Base-by-base conservation (phyloP, 2,797 vertebrate genomes). In the Odontamblyopus lacepedii region DNA sequence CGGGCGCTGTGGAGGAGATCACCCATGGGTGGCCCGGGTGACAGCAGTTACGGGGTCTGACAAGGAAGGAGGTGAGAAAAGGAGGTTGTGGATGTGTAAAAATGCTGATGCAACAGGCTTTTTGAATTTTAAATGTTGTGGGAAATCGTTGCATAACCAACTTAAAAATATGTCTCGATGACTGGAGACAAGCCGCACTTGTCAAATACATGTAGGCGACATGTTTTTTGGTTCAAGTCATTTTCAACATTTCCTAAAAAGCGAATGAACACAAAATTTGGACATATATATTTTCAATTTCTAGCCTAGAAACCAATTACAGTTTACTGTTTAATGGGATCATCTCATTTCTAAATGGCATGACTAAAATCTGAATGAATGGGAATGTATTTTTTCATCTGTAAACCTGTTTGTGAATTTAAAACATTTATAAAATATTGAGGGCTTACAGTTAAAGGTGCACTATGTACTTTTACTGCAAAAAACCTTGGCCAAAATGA, bases 21-120 rank as follows among this genome's bases (percentile, higher is more conserved):
- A 77, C 79, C 79, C 83, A 89, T 79, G 86, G 86, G 85, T 84
- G 83, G 81, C 73, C 74, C 4, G 72, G 65, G 65, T 79, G 81
- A 80, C 78, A 74, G 69, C 8, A 69, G 64, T 76, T 75, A 86
- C 75, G 65, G 50, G 79, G 3, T 16, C 15, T 48, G 76, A 82
- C 66, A 78, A 71, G 80, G 76, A 86, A 74, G 78, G 61, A 72
- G 57, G 70, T 48, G 67, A 73, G 63, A 66, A 71, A 26, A 60
- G 73, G 35, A 59, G 0, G 7, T n/a, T n/a, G 30, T 26, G 26
- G 75, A 16, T 60, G 79, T 41, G 13, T 53, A n/a, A 41, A 70
- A 69, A 44, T 66, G 71, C 32, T 55, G 63, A 66, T 29, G 63
- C 16, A 66, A 66, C 23, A 2, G 41, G 63, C 4, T 18, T 51